phyloP scores from a whole-genome alignment of 2,797 vertebrate genomes.

The Poecilia gillii region DNA sequence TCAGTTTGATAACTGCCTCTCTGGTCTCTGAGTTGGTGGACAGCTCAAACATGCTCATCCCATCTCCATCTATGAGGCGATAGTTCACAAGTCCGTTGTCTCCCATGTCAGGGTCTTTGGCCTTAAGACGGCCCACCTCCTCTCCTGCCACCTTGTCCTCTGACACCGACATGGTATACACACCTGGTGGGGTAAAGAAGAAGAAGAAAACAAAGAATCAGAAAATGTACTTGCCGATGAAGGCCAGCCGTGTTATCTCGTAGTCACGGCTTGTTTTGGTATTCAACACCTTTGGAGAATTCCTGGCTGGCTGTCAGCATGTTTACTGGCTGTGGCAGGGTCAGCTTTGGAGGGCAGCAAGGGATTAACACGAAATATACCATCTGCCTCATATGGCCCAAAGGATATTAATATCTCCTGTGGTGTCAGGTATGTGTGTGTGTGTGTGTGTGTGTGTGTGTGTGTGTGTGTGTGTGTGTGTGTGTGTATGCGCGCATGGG shows the following conservation, averaged over 20 bases:
- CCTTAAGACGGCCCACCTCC: conserved; percentile 86
- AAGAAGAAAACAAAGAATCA: neutral
- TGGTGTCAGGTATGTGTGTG: conserved; percentile 57
- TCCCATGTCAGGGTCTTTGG: conserved; percentile 93
- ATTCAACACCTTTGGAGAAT: conserved; percentile 35
- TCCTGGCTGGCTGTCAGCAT: conserved; percentile 51
- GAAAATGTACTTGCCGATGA: conserved; percentile 2
- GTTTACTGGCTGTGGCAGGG: conserved; percentile 63
- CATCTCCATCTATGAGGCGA: conserved; percentile 91
- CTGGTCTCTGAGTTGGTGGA: conserved; percentile 93
- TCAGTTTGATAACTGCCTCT: conserved; percentile 95
- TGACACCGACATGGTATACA: conserved; percentile 89
- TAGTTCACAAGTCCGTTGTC: conserved; percentile 95
- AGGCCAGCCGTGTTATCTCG: neutral
- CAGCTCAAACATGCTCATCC: conserved; percentile 89
- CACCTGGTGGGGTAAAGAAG: conserved; percentile 73
- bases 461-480: conserved; percentile 26
- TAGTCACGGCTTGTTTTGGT: conserved; percentile 27
- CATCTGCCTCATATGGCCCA: conserved; percentile 66
- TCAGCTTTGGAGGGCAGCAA: conserved; percentile 58
- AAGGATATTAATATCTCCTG: conserved; percentile 64
- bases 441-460: conserved; percentile 27
- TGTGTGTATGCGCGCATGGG: conserved; percentile 19
- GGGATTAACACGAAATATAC: conserved; percentile 63
- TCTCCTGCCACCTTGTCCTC: conserved; percentile 88